A percentile compares a stretch with the other conserved stretches of the same genome.
Conservation (phyloP, 53 echinoderm and acorn worm species). For the Echinarachnius parma region DNA sequence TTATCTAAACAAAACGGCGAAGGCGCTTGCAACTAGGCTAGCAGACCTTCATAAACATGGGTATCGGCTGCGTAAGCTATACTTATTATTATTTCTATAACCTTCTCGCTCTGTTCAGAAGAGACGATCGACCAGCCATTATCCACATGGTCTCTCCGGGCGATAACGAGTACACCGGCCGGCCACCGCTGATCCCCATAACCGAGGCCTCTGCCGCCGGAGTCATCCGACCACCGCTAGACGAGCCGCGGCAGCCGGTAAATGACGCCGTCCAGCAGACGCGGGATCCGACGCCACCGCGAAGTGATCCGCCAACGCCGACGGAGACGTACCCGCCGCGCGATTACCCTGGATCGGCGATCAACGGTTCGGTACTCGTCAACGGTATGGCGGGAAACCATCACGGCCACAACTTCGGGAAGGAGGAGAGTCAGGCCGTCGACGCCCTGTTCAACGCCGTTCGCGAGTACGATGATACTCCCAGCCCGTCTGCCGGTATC, state of each 20-base stretch:
- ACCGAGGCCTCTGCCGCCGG: conserved; percentile 15
- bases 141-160: conserved; percentile 1
- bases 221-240: neutral
- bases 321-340: conserved; percentile 22
- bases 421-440: conserved; percentile 23
- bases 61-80: no score
- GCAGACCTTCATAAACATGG: no score
- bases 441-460: conserved; percentile 25
- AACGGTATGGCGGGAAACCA: conserved; percentile 3
- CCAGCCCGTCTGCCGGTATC: neutral
- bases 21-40: no score
- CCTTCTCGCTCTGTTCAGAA: no score
- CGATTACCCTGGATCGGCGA: conserved; percentile 1
- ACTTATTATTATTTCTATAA: no score
- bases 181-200: conserved; percentile 20
- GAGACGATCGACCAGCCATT: neutral
- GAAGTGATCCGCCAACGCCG: conserved; percentile 20
- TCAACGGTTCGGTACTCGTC: neutral
- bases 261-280: conserved; percentile 30
- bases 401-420: conserved; percentile 10
- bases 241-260: neutral
- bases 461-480: conserved; percentile 22
- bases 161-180: conserved; percentile 4
- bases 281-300: neutral
- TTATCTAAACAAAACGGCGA: no score